Evolutionary conservation across 2,888 invertebrate species (phyloP).

Genomic region (Pollenia griseotomentosa): DNA sequence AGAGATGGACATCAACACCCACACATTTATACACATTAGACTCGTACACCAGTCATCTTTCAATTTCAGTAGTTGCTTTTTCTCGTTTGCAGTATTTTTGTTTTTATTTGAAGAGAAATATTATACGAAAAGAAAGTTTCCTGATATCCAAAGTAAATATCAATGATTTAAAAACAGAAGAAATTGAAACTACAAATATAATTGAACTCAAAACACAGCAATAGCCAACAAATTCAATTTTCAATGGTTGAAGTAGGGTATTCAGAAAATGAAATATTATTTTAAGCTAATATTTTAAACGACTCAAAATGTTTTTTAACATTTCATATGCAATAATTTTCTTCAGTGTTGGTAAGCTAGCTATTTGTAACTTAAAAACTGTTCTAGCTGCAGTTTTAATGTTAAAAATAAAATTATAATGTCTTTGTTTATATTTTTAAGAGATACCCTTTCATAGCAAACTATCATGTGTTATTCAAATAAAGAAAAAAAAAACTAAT

Average conservation of each 20-base stretch:
- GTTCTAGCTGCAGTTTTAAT: too few relatives aligned
- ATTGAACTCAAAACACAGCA: constrained; percentile 41
- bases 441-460: background rate
- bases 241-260: constrained; percentile 1
- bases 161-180: constrained; percentile 39
- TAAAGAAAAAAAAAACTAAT: background rate
- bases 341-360: too few relatives aligned
- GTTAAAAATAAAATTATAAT: background rate
- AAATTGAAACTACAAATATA: constrained; percentile 48
- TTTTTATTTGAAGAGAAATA: constrained; percentile 12
- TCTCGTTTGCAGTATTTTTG: background rate
- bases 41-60: background rate
- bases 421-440: background rate
- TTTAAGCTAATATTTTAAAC: too few relatives aligned
- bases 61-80: background rate
- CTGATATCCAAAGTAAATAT: constrained; percentile 53
- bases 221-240: background rate
- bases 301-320: too few relatives aligned
- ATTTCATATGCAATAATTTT: too few relatives aligned
- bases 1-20: constrained; percentile 7
- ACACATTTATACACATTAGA: background rate
- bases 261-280: background rate
- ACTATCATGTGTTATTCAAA: background rate
- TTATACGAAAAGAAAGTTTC: constrained; percentile 37
- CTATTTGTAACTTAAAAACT: too few relatives aligned